phyloP scores from a whole-genome alignment of 2,797 vertebrate genomes.

The Lutjanus campechanus region DNA sequence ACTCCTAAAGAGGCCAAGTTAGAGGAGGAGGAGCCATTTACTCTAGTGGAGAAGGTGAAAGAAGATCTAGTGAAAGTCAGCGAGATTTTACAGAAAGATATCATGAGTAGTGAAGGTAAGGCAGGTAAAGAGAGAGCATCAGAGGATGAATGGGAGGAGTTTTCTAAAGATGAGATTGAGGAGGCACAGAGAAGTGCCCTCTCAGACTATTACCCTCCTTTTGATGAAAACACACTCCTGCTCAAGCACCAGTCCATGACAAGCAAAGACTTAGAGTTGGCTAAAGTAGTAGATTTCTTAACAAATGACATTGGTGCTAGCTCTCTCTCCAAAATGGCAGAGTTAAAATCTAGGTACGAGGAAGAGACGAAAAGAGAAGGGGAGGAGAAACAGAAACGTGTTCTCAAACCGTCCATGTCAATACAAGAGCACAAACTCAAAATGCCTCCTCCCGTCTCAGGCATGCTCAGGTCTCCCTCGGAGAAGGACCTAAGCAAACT shows the following conservation, averaged over 20 bases:
- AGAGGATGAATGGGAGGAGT: slow-evolving; percentile 98
- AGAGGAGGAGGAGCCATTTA: slow-evolving; percentile 96
- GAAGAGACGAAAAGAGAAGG: slow-evolving; percentile 94
- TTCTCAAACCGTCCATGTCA: slow-evolving; percentile 91
- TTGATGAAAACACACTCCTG: slow-evolving; percentile 87
- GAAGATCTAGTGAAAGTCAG: slow-evolving; percentile 99
- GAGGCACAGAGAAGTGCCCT: slow-evolving; percentile 91
- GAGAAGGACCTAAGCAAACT: slow-evolving; percentile 98
- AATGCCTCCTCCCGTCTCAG: slow-evolving; percentile 93
- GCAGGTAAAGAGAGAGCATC: slow-evolving; percentile 86
- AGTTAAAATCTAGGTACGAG: slow-evolving; percentile 92
- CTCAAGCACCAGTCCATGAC: slow-evolving; percentile 89
- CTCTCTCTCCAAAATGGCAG: slow-evolving; percentile 90
- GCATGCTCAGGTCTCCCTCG: slow-evolving; percentile 95
- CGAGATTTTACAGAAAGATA: slow-evolving; percentile 96
- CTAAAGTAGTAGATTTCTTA: slow-evolving; percentile 95
- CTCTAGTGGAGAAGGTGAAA: slow-evolving; percentile 98
- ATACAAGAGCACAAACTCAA: slow-evolving; percentile 97
- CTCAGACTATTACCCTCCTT: slow-evolving; percentile 79
- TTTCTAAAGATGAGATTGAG: slow-evolving; percentile 95
- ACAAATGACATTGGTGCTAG: slow-evolving; percentile 95
- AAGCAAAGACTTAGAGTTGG: slow-evolving; percentile 94
- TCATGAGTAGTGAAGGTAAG: slow-evolving; percentile 87
- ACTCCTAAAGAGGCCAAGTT: slow-evolving; percentile 92
- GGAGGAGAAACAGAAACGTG: slow-evolving; percentile 96